Percentiles rank a stretch among this genome's conserved stretches.
These are phyloP conservation scores for Gasterosteus aculeatus DNA, from an alignment of 2,113 vertebrate species.

Conservation along the genomic window DNA sequence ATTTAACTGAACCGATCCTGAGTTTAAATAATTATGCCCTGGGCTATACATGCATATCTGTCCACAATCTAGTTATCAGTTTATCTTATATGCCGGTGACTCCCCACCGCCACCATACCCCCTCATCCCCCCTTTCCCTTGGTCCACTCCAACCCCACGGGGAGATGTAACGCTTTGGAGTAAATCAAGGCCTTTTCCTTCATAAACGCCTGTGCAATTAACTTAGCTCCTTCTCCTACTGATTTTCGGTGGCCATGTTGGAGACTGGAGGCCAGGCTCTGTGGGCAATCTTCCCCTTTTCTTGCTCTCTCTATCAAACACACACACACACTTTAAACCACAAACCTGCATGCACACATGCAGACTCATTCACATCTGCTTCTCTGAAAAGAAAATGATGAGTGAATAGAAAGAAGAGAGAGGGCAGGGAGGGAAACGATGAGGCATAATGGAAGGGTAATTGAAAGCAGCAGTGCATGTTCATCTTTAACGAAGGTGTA, in stretches of 20 bases:
- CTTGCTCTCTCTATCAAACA: neutral
- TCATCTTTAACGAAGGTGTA: constrained; percentile 23
- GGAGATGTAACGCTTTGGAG: constrained; percentile 73
- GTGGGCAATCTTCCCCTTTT: constrained; percentile 56
- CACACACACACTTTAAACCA: constrained; percentile 36
- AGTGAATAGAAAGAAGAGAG: constrained; percentile 45
- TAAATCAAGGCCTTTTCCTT: constrained; percentile 75
- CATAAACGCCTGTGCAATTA: constrained; percentile 74
- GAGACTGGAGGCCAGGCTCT: constrained; percentile 59
- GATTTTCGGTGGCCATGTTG: constrained; percentile 68
- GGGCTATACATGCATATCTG: constrained; percentile 69
- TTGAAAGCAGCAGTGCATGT: constrained; percentile 12
- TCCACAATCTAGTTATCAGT: constrained; percentile 66
- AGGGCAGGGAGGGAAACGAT: constrained; percentile 53
- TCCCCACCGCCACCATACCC: constrained; percentile 36
- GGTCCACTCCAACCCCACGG: constrained; percentile 63
- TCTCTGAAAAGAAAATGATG: constrained; percentile 60
- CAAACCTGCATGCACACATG: constrained; percentile 41
- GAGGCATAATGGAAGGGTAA: constrained; percentile 48
- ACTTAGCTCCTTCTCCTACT: constrained; percentile 65
- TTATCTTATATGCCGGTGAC: constrained; percentile 66
- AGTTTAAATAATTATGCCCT: constrained; percentile 60
- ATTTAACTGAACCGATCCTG: constrained; percentile 39
- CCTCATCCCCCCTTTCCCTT: constrained; percentile 28
- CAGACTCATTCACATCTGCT: constrained; percentile 63